phyloP scores from a whole-genome alignment of 2,797 vertebrate species.

The Xiphorhynchus erythropygius region DNA sequence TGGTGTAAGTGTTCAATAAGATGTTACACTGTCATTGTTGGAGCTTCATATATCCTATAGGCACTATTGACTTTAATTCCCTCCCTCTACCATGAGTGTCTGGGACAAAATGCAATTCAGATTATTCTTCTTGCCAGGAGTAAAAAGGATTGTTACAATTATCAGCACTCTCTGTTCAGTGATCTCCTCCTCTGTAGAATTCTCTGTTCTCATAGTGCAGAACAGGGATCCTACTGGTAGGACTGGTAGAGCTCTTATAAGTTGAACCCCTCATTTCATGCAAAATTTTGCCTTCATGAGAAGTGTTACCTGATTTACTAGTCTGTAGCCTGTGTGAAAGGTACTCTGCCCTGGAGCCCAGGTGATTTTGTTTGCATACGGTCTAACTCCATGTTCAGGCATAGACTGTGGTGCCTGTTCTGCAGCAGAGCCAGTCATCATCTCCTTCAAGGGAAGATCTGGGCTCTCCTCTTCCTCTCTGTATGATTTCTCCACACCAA shows the following conservation, averaged over 20 bases:
- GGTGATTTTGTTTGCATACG: neutral
- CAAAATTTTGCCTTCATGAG: neutral
- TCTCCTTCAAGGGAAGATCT: neutral
- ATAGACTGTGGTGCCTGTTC: neutral
- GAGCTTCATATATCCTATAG: neutral
- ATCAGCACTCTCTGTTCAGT: neutral
- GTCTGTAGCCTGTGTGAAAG: neutral
- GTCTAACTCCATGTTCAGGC: neutral
- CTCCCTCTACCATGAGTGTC: neutral
- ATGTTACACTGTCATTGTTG: neutral
- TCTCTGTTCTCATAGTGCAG: neutral
- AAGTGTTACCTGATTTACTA: neutral
- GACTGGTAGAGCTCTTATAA: neutral
- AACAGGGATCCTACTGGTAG: neutral
- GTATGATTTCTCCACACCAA: neutral
- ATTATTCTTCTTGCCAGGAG: neutral
- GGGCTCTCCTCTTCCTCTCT: neutral
- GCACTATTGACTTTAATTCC: neutral
- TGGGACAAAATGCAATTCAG: neutral
- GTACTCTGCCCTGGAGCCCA: neutral
- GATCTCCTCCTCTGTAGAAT: neutral
- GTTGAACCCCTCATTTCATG: neutral
- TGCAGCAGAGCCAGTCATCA: neutral
- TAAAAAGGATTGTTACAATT: neutral
- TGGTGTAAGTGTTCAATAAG: neutral